Conservation (phyloP, 2,888 invertebrate species). For the Griposia aprilina region DNA sequence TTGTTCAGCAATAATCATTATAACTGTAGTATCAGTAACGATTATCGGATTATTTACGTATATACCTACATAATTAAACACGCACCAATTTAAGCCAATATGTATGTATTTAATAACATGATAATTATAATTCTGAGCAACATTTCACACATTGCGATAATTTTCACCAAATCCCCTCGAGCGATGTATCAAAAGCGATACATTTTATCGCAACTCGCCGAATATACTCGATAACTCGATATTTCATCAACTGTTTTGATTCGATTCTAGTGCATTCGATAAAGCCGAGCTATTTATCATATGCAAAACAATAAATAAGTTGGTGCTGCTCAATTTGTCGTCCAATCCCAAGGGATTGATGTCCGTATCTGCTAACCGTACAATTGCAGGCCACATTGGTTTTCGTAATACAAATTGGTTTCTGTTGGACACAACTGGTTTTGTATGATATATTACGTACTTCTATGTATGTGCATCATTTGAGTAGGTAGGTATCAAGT, state of each 20-base stretch:
- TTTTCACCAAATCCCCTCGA: slow-evolving; percentile 21
- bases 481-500: neutral
- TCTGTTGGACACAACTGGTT: slow-evolving; percentile 19
- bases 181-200: slow-evolving; percentile 32
- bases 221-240: slow-evolving; percentile 31
- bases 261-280: slow-evolving; percentile 46
- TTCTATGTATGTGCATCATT: neutral
- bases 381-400: slow-evolving; percentile 37
- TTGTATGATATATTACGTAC: neutral
- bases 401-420: slow-evolving; percentile 42
- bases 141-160: slow-evolving; percentile 17
- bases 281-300: slow-evolving; percentile 50
- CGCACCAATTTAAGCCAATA: slow-evolving; percentile 15
- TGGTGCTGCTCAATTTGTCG: slow-evolving; percentile 56
- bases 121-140: slow-evolving; percentile 12
- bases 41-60: neutral
- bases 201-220: slow-evolving; percentile 21
- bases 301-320: slow-evolving; percentile 53
- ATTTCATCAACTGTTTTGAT: slow-evolving; percentile 42
- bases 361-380: slow-evolving; percentile 42
- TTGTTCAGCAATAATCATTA: neutral
- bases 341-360: slow-evolving; percentile 51
- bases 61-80: neutral
- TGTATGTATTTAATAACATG: neutral
- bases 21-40: neutral